A percentile compares a stretch with the other conserved stretches of the same genome.
Evolutionary conservation across 1,140 invertebrate species (phyloP).

Genomic region (Euwallacea similis): DNA sequence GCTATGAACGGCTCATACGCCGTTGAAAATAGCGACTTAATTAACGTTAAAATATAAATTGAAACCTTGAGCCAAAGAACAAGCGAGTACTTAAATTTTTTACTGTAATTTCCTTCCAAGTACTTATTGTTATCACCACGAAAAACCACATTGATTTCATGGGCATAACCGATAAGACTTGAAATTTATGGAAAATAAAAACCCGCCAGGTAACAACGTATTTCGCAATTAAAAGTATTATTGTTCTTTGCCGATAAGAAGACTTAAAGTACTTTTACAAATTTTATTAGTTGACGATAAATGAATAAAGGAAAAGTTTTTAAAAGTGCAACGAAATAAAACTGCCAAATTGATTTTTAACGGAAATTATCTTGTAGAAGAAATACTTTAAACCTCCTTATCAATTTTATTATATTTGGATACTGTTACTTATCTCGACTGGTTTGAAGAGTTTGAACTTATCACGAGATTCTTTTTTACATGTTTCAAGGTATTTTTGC

Average conservation of each 20-base stretch:
- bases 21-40: slow-evolving; percentile 10
- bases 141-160: slow-evolving; percentile 27
- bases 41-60: slow-evolving; percentile 16
- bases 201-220: slow-evolving; percentile 2
- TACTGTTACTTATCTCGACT: slow-evolving; percentile 1
- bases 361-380: not conserved
- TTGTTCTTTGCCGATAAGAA: slow-evolving; percentile 29
- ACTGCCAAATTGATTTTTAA: not conserved
- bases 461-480: not conserved
- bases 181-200: slow-evolving; percentile 32
- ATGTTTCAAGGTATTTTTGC: not conserved
- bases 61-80: slow-evolving; percentile 24
- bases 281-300: slow-evolving; percentile 7
- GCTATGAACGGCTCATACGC: not conserved
- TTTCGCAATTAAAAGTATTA: slow-evolving; percentile 31
- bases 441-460: slow-evolving; percentile 9
- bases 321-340: not conserved
- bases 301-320: not conserved
- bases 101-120: slow-evolving; percentile 4
- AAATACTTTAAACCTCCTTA: slow-evolving; percentile 6
- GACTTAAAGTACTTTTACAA: slow-evolving; percentile 15
- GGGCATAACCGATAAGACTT: slow-evolving; percentile 18
- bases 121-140: slow-evolving; percentile 13
- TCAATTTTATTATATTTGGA: slow-evolving; percentile 11
- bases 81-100: slow-evolving; percentile 15